These are phyloP conservation scores for Cybosia mesomella DNA, from an alignment of 2,888 invertebrate species.

Conservation along the genomic window DNA sequence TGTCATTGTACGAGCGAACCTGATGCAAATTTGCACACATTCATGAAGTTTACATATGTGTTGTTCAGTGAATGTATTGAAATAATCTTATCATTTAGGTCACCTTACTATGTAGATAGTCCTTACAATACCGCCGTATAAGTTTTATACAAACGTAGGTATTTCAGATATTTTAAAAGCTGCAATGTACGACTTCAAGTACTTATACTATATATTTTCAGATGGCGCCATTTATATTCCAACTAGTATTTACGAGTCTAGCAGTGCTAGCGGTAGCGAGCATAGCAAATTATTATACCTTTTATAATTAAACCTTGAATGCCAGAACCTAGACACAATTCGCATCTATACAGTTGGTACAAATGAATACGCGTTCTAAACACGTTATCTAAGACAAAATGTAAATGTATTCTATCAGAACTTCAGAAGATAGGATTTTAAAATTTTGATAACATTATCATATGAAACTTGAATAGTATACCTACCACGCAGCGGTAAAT, in stretches of 20 bases:
- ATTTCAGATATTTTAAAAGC: constrained; percentile 9
- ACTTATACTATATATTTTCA: neutral
- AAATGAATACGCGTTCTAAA: neutral
- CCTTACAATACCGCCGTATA: constrained; percentile 55
- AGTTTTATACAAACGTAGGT: neutral
- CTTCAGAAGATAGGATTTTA: neutral
- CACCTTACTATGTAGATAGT: constrained; percentile 85
- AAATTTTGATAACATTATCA: neutral
- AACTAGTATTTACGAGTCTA: constrained; percentile 15
- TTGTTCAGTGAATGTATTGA: constrained; percentile 72
- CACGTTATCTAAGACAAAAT: constrained; percentile 1
- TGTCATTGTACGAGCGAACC: constrained; percentile 84
- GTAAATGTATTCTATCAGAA: neutral
- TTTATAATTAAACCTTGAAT: constrained; percentile 38
- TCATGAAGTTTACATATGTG: constrained; percentile 49
- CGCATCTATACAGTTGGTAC: constrained; percentile 18
- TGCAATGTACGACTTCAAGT: constrained; percentile 19
- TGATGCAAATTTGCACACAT: constrained; percentile 73
- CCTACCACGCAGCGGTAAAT: neutral
- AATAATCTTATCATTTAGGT: constrained; percentile 87
- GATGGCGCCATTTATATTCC: constrained; percentile 17
- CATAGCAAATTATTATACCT: constrained; percentile 43
- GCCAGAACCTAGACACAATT: constrained; percentile 21
- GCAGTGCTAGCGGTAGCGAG: constrained; percentile 37
- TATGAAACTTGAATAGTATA: neutral